Base-by-base conservation (phyloP, 2,888 invertebrate species). In the Subacronicta megacephala region DNA sequence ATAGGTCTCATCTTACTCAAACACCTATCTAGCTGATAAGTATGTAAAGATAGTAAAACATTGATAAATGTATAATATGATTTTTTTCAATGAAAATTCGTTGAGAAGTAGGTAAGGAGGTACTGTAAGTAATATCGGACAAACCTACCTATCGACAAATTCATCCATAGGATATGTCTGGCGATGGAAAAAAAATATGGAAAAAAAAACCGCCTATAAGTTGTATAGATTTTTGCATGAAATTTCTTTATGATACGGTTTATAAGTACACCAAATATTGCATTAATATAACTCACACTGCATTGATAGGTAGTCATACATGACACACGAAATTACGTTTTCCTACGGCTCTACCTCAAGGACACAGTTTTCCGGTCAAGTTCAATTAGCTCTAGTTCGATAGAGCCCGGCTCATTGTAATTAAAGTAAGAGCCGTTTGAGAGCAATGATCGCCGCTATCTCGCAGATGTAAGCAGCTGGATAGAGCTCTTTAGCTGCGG, bases 281-380 rank as follows among this genome's bases (percentile, higher is more conserved):
- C n/a, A n/a, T n/a, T n/a, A n/a, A n/a, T 20, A 20, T 20, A 6
- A 20, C 1, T 20, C 20, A 20, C 20, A 20, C 20, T 20, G 20
- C 3, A 20, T 20, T 20, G 6, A 6, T 18, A 4, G 3, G 3
- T 18, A 4, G 3, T 23, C 3, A 23, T 23, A 7, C 7, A 7
- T 7, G 23, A 23, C 23, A 23, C 3, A 7, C 18, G 4, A 26
- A 9, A 6, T 31, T 15, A 13, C 23, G n/a, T 7, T 46, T 46
- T 45, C 46, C 18, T 20, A 17, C 31, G 29, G 33, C 7, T 33
- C 3, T 38, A 9, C 16, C n/a, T 10, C 49, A 56, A 63, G 70
- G 70, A 50, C 12, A 56, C 9, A 12, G 45, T 69, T 55, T 33
- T 7, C 44, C 29, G 69, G 55, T 56, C 69, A 64, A 55, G 64